phyloP scores from a whole-genome alignment of 2,888 invertebrate species.

The Leptinotarsa rubiginosa region DNA sequence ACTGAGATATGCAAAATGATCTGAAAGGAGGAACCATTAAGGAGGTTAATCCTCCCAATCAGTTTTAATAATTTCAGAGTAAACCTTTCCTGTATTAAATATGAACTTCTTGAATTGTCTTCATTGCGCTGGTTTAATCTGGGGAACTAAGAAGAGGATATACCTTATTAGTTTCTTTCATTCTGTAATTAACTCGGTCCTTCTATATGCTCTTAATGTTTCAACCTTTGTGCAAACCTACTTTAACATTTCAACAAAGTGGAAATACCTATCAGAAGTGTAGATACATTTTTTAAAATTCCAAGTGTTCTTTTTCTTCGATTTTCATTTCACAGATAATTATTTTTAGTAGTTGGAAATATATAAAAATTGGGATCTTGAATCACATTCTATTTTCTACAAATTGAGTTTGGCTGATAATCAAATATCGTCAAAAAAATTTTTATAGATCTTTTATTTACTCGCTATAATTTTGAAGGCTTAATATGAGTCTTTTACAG shows the following conservation, averaged over 20 bases:
- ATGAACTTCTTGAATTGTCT: slow-evolving; percentile 28
- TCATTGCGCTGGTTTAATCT: slow-evolving; percentile 41
- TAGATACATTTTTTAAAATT: background rate
- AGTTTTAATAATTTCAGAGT: background rate
- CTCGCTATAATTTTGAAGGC: too few species aligned
- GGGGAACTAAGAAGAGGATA: slow-evolving; percentile 47
- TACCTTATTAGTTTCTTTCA: slow-evolving; percentile 47
- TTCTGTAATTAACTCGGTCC: slow-evolving; percentile 47
- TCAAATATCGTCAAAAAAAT: too few species aligned
- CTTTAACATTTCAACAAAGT: background rate
- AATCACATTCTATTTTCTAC: too few species aligned
- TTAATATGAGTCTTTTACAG: too few species aligned
- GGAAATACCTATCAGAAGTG: background rate
- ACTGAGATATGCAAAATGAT: too few species aligned
- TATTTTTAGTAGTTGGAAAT: too few species aligned
- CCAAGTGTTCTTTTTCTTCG: background rate
- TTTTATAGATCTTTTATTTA: too few species aligned
- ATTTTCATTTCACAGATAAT: background rate
- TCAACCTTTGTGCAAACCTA: slow-evolving; percentile 46
- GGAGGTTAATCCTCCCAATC: too few species aligned
- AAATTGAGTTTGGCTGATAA: too few species aligned
- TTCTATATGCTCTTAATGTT: slow-evolving; percentile 54
- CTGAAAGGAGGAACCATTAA: too few species aligned
- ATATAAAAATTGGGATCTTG: too few species aligned
- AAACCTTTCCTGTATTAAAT: slow-evolving; percentile 27